Percentiles rank a stretch among this genome's conserved stretches.
phyloP scores from a whole-genome alignment of 92 coral and sea anemone genomes.

The Phenganax subtilis region DNA sequence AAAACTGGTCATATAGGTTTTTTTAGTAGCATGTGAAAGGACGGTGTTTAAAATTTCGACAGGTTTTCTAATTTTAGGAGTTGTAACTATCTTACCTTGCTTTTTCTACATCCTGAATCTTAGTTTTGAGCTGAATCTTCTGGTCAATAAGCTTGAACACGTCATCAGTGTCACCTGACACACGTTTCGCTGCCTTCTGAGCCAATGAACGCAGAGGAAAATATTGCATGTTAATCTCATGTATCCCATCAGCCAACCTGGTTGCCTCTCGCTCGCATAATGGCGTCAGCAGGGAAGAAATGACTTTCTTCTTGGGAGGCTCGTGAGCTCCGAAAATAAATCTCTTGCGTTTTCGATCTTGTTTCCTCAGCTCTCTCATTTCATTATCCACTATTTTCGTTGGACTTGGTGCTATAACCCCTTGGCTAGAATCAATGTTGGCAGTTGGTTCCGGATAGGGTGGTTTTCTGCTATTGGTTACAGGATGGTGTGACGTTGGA shows the following conservation, averaged over 20 bases:
- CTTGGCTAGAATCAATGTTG: not conserved
- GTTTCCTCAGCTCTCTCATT: not conserved
- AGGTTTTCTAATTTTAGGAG: not conserved
- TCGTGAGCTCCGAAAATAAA: constrained; percentile 32
- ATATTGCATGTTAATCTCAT: constrained; percentile 39
- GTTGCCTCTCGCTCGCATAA: constrained; percentile 38
- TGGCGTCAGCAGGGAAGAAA: constrained; percentile 33
- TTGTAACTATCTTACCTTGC: constrained; percentile 18
- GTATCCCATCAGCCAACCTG: constrained; percentile 39
- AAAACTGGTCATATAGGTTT: no score
- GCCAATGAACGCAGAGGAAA: constrained; percentile 39
- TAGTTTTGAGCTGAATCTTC: constrained; percentile 37
- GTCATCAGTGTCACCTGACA: constrained; percentile 34
- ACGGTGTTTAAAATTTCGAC: no score
- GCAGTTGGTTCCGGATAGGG: not conserved
- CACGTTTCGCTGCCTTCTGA: constrained; percentile 39
- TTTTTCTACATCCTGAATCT: constrained; percentile 39
- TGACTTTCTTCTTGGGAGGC: constrained; percentile 33
- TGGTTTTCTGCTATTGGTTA: not conserved
- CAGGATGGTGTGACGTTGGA: constrained; percentile 2
- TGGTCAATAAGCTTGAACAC: constrained; percentile 36
- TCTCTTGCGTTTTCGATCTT: constrained; percentile 18
- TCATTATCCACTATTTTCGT: not conserved
- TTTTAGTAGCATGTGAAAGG: no score
- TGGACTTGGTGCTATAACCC: not conserved